Base-by-base conservation (phyloP, 2,113 vertebrate genomes). In the Rafetus swinhoei region DNA sequence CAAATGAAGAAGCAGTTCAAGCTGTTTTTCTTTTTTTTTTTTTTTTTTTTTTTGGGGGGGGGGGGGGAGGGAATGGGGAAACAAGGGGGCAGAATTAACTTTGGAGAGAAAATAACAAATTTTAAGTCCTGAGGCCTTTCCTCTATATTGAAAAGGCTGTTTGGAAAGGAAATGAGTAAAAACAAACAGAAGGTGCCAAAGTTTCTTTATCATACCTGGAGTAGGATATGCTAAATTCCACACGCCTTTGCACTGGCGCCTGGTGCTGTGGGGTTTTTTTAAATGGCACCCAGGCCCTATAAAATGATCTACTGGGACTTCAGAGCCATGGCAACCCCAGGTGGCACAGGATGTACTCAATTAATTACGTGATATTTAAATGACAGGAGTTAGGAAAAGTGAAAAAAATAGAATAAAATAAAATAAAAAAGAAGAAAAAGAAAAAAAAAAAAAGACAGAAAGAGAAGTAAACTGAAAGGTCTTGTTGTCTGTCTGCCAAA, bases 401-500 rank as follows among this genome's bases (percentile, higher is more conserved):
- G 97, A 98, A 98, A 98, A 98, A 94, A 97, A 45, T 45, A 45
- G 45, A 97, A 83, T 96, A 84, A 92, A 94, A 90, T 77, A 74
- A 39, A 77, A 62, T 12, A 1, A 4, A 1, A 3, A 50, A 86
- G 76, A 85, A 86, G 82, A 52, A 35, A 4, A 27, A 84, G 86
- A 27, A 80, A 86, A 90, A 82, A 93, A 95, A 89, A 89, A 52
- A 79, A 87, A 65, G 4, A 90, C 87, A 91, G 87, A 79, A 39
- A 59, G 89, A 95, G 95, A 98, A 97, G 97, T 99, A 95, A 97
- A 97, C 97, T 99, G 98, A 99, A 99, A 98, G 98, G 97, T 95
- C 97, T 96, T 96, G 97, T 97, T 99, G 99, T 99, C 98, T 98
- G 97, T 94, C 93, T 98, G 98, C 98, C 98, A 98, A 98, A 97